Evolutionary conservation across 1,140 invertebrate species (phyloP).

Genomic region (Trichonephila clavipes): DNA sequence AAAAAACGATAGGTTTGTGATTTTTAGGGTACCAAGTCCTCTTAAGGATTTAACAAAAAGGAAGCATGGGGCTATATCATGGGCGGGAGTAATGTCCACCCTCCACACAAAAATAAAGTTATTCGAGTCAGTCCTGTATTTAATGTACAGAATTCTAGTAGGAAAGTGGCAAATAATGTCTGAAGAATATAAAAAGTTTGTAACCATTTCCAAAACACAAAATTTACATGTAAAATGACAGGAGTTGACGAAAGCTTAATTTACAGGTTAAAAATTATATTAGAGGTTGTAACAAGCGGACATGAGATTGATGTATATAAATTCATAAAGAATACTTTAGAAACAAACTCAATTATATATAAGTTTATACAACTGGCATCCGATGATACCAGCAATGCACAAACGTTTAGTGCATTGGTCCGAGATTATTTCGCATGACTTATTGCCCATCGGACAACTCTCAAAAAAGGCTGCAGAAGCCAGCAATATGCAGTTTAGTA

Average conservation of each 20-base stretch:
- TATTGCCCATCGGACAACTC: constrained; percentile 34
- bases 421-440: constrained; percentile 15
- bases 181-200: constrained; percentile 33
- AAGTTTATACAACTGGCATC: background rate
- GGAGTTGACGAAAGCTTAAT: background rate
- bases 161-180: constrained; percentile 8
- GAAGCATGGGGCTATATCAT: background rate
- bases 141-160: constrained; percentile 40
- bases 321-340: constrained; percentile 26
- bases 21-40: too few relatives aligned
- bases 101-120: constrained; percentile 42
- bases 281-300: constrained; percentile 22
- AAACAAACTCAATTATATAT: background rate
- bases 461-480: constrained; percentile 50
- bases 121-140: constrained; percentile 13
- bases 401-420: constrained; percentile 61
- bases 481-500: constrained; percentile 61
- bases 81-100: too few relatives aligned
- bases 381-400: constrained; percentile 57
- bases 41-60: background rate
- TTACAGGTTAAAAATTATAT: constrained; percentile 36
- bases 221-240: constrained; percentile 25
- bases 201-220: background rate
- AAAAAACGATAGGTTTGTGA: too few relatives aligned
- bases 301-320: constrained; percentile 26